Evolutionary conservation across 1,140 invertebrate genomes (phyloP), one percentile per base, ranked within the genome.

Genomic region (Thalassaphorura encarpata): DNA sequence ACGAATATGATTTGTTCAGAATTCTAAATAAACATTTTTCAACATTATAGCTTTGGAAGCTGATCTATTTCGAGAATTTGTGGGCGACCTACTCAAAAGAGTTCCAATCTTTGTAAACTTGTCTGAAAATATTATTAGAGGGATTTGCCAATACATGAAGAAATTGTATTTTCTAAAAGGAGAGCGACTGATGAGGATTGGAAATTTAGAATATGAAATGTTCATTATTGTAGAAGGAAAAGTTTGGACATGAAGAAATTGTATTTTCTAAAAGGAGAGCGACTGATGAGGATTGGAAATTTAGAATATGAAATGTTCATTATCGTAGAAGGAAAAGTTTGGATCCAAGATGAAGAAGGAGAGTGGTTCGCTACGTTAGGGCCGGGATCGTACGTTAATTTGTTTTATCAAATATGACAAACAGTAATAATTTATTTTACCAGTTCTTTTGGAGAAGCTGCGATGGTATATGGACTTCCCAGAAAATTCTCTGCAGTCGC

Each of bases 151-250:
- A 36, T 53, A 39, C 29, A 27, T 58, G 42, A 58, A 29, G 23
- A 58, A 51, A 18, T 15, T 36, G 8, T 46, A 45, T 28, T 58
- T 58, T 29, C 45, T 40, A 4, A 53, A 47, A 41, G 56, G 56
- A 19, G 42, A 54, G 29, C 3, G 50, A 19, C n/a, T 58, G 1
- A 48, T 39, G 42, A 5, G 51, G 3, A 53, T 3, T 26, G 56
- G 56, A 39, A 58, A 58, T 24, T 18, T 58, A 29, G 56, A 58
- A 21, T 39, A 45, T n/a, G 50, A 58, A 40, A 58, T 58, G 56
- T 54, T 15, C 42, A 47, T 54, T n/a, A 46, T 46, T 33, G 41
- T 36, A 27, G n/a, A 29, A 26, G 52, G 52, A 6, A 52, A 53
- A 21, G 51, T 58, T 13, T 58, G 51, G 50, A n/a, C 29, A 27